These are phyloP conservation scores for Drosophila paramelanica DNA, from an alignment of 2,888 invertebrate species.

Conservation along the genomic window DNA sequence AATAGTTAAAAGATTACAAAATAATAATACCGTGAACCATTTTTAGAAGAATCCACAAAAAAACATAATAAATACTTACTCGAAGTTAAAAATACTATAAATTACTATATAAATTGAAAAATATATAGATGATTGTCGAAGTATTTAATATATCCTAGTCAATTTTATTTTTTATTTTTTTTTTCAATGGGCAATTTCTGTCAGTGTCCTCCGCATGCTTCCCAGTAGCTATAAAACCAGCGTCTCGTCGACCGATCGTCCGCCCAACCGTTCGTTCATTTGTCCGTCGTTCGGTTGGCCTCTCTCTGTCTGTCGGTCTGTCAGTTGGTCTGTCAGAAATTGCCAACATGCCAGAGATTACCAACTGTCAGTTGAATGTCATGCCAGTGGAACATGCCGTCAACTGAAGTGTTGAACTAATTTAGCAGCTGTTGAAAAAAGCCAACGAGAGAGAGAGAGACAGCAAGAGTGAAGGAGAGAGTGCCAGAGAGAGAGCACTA, in stretches of 20 bases:
- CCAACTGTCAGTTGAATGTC: conserved; percentile 84
- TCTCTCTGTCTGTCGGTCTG: conserved; percentile 37
- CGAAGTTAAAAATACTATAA: too few relatives aligned
- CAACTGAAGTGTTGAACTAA: conserved; percentile 84
- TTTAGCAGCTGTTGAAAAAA: conserved; percentile 85
- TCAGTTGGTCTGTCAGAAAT: conserved; percentile 77
- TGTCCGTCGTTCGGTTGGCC: conserved; percentile 12
- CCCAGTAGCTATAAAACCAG: conserved; percentile 42
- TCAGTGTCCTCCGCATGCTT: conserved; percentile 39
- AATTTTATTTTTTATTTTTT: too few relatives aligned
- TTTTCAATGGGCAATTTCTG: conserved; percentile 18
- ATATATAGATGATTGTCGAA: too few relatives aligned
- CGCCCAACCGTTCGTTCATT: conserved; percentile 6
- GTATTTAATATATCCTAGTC: neutral
- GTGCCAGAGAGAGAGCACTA: conserved; percentile 3
- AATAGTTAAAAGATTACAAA: too few relatives aligned
- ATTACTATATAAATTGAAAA: too few relatives aligned
- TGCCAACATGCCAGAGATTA: conserved; percentile 84
- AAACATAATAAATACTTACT: too few relatives aligned
- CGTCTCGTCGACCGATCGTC: conserved; percentile 32
- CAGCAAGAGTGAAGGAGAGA: conserved; percentile 2
- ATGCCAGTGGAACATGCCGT: conserved; percentile 84
- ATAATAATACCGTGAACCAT: too few relatives aligned
- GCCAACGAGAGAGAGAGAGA: conserved; percentile 18
- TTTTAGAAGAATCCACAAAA: too few relatives aligned